Conservation (phyloP, 2,797 vertebrate species). For the Streptopelia turtur region DNA sequence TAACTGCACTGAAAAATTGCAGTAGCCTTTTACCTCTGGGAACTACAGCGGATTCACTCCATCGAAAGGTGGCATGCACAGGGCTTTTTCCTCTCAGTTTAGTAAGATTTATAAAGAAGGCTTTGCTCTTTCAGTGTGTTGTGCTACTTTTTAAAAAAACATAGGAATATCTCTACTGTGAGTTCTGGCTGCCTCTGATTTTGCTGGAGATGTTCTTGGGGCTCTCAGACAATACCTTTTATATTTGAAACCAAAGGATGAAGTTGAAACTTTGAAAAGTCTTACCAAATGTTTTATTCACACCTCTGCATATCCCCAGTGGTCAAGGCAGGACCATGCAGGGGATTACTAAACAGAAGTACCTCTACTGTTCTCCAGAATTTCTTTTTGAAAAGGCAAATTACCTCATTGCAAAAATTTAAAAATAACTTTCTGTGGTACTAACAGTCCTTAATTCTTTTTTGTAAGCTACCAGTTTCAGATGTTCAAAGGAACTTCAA, state of each 20-base stretch:
- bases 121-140: neutral
- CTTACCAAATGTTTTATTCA: neutral
- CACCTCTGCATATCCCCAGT: neutral
- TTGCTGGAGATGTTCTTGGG: neutral
- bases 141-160: neutral
- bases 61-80: neutral
- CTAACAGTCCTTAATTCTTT: neutral
- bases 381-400: neutral
- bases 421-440: neutral
- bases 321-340: neutral
- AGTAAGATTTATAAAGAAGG: neutral
- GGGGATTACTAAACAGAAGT: neutral
- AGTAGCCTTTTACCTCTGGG: neutral
- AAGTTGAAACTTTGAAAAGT: neutral
- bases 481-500: neutral
- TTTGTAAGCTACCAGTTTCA: neutral
- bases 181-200: neutral
- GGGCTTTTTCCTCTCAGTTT: neutral
- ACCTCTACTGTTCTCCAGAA: neutral
- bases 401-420: neutral
- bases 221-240: neutral
- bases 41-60: neutral
- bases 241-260: neutral
- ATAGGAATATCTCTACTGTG: neutral
- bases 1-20: neutral